Percentiles rank a stretch among this genome's conserved stretches.
These are phyloP conservation scores for Hyaena hyaena DNA, from an alignment of 2,113 vertebrate species.

Conservation along the genomic window DNA sequence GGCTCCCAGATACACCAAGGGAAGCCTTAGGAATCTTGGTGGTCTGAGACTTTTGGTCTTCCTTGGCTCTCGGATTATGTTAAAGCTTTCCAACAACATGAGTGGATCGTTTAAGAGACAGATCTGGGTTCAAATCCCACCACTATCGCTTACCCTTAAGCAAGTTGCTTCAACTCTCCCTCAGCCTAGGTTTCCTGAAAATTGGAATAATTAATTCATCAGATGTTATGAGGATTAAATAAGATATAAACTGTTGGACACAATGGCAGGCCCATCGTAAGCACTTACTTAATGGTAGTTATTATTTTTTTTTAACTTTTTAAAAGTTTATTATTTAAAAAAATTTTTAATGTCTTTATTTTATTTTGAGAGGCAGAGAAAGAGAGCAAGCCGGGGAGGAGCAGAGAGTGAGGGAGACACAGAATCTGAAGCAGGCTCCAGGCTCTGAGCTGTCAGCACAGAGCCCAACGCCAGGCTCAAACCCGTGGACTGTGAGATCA, in stretches of 20 bases:
- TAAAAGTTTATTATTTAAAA: too few species aligned
- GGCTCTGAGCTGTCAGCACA: too few species aligned
- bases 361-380: too few species aligned
- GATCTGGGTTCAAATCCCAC: background rate
- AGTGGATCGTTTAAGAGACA: background rate
- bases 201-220: slow-evolving; percentile 2
- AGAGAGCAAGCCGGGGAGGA: too few species aligned
- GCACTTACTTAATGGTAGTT: background rate
- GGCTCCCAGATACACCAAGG: background rate
- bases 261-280: background rate
- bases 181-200: slow-evolving; percentile 38
- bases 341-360: too few species aligned
- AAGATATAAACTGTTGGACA: background rate
- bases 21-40: background rate
- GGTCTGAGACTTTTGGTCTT: background rate
- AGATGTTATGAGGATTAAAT: slow-evolving; percentile 14
- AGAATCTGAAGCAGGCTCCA: too few species aligned
- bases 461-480: too few species aligned
- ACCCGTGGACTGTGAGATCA: too few species aligned
- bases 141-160: background rate
- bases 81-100: background rate
- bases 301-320: background rate
- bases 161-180: background rate
- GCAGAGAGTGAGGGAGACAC: too few species aligned
- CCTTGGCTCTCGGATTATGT: background rate